Evolutionary conservation across 1,140 invertebrate genomes (phyloP), one percentile per base, ranked within the genome.

Genomic region (Druon quercuslanigerum): DNA sequence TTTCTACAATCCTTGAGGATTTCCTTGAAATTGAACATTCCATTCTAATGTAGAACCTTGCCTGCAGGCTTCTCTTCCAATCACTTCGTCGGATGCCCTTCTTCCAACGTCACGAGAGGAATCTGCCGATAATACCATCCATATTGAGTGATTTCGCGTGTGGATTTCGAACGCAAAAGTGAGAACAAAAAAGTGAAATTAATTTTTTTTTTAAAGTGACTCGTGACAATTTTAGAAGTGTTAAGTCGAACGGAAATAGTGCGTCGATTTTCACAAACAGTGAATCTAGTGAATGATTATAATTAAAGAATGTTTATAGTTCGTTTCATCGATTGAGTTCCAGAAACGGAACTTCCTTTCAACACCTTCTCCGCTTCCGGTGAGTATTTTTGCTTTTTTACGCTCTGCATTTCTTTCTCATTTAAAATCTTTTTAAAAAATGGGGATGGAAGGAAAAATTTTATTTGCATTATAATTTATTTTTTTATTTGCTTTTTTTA

Each of bases 291-390:
- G 57, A 66, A 33, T 66, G 20, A 14, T 54, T 17, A 33, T 66
- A 13, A n/a, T 54, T 17, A 54, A 19, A n/a, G n/a, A 54, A 54
- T 66, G 57, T 66, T 66, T 66, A 66, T 13, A 66, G 16, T 54
- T 54, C n/a, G 52, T 66, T 66, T 66, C 25, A 7, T 66, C 13
- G 25, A 40, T 66, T 16, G 25, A 66, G 12, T 14, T 33, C 20
- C 25, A 66, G 57, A 66, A 66, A 66, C 57, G 25, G 57, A 66
- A 66, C 25, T 66, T 66, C 33, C 57, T 66, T 33, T 66, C 57
- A 66, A 14, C 57, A 20, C 57, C 57, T 66, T 66, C 57, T 40
- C 57, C 25, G 3, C 20, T 66, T 66, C 20, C 14, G 57, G 57
- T 66, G 57, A 66, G 57, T 66, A 66, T 40, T 66, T 66, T 66